Base-by-base conservation (phyloP, 2,888 invertebrate species). In the Tinea trinotella region DNA sequence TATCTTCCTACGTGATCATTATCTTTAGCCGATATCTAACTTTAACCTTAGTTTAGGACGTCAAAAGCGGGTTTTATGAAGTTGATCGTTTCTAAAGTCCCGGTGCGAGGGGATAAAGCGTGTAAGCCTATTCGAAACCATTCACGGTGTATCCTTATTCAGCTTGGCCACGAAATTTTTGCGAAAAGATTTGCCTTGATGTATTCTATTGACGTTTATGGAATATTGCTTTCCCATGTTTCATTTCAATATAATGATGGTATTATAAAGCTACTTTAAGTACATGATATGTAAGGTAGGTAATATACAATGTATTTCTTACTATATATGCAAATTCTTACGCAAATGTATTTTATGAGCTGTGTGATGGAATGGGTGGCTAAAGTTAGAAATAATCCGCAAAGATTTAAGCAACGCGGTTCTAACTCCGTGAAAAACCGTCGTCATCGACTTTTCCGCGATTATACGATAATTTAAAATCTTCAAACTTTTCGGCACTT, bases 401-500 rank as follows among this genome's bases (percentile, higher is more conserved):
- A n/a, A 30, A 30, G 30, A 30, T 30, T 30, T 30, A 30, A 7
- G 30, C 30, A 7, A 30, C 30, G 30, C 30, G n/a, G n/a, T 7
- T 30, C 30, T 30, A 30, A 30, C 30, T 30, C 30, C 30, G 30
- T 30, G 30, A 30, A 30, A 30, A 30, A 30, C 30, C 30, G 30
- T 30, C 30, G 30, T 30, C 40, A 17, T 15, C 15, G 40, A 40
- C 40, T 40, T 73, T 30, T 74, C 68, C 60, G 65, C 62, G 65
- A 67, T 30, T n/a, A 10, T 60, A 65, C 62, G 65, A 67, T 30
- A 7, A 10, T 30, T 30, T n/a, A 30, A 30, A 30, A 30, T 30
- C 4, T 69, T 63, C 60, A 60, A 65, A 72, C 63, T 72, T 65
- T 69, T 30, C 2, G 66, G 68, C 68, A 64, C 68, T 61, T 66